Evolutionary conservation across 2,113 vertebrate species (phyloP), one percentile per base, ranked within the genome.

Genomic region (Gorsachius goisagi): DNA sequence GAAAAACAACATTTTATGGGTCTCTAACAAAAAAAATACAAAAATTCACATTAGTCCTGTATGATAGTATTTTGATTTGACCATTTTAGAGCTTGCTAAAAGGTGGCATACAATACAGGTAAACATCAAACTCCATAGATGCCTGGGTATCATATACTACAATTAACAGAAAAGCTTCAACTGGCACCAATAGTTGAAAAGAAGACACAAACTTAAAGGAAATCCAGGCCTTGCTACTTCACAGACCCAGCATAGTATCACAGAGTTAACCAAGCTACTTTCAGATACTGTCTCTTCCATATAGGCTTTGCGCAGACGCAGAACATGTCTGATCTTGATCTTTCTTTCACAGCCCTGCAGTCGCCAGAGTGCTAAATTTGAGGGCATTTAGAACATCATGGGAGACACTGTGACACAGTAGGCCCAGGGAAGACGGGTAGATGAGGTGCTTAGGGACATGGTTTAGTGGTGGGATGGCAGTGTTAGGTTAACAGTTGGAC

Each of bases 241-340:
- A 15, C 37, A 86, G 52, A 49, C 15, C 16, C 27, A 81, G 15
- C 28, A 47, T 1, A 60, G 68, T 12, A 13, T n/a, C 19, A 13
- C 2, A 66, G 33, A 50, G 26, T 33, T 58, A 49, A 67, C 5
- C 37, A 63, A 83, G 37, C 23, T 52, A 19, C 26, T 64, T 83
- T 68, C 7, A 32, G 39, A 39, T 15, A 14, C 27, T 12, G 0
- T 14, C 37, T 85, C 58, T 35, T 59, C 80, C 20, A 39, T 5
- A 7, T 0, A n/a, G 49, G n/a, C 33, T 88, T 79, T 2, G 1
- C 27, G 32, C 37, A 39, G 37, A 30, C 0, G 2, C 24, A 50
- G 41, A 62, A 63, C 26, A 24, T 8, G 12, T 21, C 41, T 4
- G 1, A 28, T 59, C 41, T 77, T n/a, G 12, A 50, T 47, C 26